Base-by-base conservation (phyloP, 2,888 invertebrate species). In the Dicyrtoma fusca region DNA sequence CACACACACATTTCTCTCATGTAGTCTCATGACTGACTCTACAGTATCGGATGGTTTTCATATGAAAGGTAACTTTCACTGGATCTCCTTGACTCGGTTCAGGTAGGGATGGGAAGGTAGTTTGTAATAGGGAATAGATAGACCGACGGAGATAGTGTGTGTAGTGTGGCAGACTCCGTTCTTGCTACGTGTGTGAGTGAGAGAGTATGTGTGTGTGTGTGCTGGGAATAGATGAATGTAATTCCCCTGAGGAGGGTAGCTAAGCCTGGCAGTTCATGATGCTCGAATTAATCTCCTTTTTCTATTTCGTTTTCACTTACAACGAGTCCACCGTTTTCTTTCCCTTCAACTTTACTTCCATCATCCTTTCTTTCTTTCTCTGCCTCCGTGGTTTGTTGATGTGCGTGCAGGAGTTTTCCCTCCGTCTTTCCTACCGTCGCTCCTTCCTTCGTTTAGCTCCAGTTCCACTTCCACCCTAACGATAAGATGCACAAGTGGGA, bases 231-330 rank as follows among this genome's bases (percentile, higher is more conserved):
- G 76, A 76, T 78, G 75, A 75, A 75, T 77, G 75, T 75, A 74
- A 77, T 77, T 79, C 77, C 79, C 79, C 49, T 21, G 76, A 79
- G 79, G 76, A 71, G 71, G 69, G 64, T 47, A 64, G 66, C 72
- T 74, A 71, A 71, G 74, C 72, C 69, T 75, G 74, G 75, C 73
- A 76, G 78, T 78, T 78, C 78, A 77, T 79, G 79, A 77, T 77
- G 79, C 77, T 73, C 73, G 76, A 78, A 77, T 78, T 78, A 78
- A 78, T 78, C 78, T 77, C 76, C 76, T 79, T 77, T 76, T 77
- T 77, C 74, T 73, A 75, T 79, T 79, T 75, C 76, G 74, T 74
- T 75, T 73, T 73, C 72, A 66, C 69, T 68, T 69, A 57, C 19
- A 8, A 34, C 34, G 34, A 59, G 42, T 17, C 53, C 47, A 49